Evolutionary conservation across 1,140 invertebrate genomes (phyloP).

Genomic region (Drosophila pruinosa): DNA sequence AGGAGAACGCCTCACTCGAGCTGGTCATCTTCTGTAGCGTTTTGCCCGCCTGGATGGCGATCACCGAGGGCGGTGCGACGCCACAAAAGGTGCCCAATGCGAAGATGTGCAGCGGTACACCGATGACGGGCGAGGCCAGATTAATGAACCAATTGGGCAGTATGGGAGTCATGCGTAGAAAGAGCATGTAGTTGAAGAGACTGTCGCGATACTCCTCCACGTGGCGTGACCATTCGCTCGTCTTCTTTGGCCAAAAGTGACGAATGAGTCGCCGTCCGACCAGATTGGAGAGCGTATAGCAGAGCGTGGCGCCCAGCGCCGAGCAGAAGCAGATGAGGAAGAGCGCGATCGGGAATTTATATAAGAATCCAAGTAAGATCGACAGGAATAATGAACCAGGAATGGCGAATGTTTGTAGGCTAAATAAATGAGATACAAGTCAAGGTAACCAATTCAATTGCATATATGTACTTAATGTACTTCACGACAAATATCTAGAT

Average conservation of each 20-base stretch:
- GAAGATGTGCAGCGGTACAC: constrained; percentile 96
- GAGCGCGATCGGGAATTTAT: constrained; percentile 95
- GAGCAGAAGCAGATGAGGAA: constrained; percentile 97
- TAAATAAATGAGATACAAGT: constrained; percentile 81
- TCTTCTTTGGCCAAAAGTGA: constrained; percentile 95
- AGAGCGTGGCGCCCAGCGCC: constrained; percentile 96
- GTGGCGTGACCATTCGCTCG: constrained; percentile 92
- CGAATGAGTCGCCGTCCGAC: constrained; percentile 93
- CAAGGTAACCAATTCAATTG: constrained; percentile 56
- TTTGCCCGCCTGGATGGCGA: constrained; percentile 98
- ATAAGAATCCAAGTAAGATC: constrained; percentile 98
- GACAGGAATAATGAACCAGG: constrained; percentile 99
- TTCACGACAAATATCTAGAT: not conserved
- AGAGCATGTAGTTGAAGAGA: constrained; percentile 98
- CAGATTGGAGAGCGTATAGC: constrained; percentile 96
- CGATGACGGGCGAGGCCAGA: constrained; percentile 97
- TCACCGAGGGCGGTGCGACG: constrained; percentile 98
- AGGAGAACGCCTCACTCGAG: constrained; percentile 94
- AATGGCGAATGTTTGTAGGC: constrained; percentile 99
- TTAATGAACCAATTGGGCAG: constrained; percentile 99
- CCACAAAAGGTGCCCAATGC: constrained; percentile 96
- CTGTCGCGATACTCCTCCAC: constrained; percentile 94
- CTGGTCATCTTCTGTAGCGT: constrained; percentile 96
- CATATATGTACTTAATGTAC: not conserved
- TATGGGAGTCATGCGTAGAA: constrained; percentile 98